A percentile compares a stretch with the other conserved stretches of the same genome.
These are phyloP conservation scores for Zalophus californianus DNA, from an alignment of 2,797 vertebrate genomes.

Conservation along the genomic window DNA sequence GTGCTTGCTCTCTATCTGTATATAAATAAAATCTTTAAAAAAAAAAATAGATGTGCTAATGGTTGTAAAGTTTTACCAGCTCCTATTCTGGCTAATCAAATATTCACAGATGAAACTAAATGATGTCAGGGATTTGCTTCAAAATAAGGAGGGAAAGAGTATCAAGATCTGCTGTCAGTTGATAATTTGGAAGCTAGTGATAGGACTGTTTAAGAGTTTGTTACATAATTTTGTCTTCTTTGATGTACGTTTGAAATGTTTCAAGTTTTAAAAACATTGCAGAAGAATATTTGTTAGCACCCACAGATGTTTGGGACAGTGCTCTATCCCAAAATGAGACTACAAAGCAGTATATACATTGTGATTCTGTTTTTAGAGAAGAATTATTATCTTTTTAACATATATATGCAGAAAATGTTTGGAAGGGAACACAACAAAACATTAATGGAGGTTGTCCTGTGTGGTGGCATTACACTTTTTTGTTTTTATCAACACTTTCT, in stretches of 20 bases:
- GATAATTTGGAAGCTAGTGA: not conserved
- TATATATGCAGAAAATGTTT: not conserved
- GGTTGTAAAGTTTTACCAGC: not conserved
- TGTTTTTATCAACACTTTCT: constrained; percentile 22
- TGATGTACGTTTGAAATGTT: not conserved
- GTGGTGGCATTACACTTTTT: not conserved
- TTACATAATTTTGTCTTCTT: not conserved
- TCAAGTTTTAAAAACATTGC: not conserved
- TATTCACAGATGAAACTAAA: not conserved
- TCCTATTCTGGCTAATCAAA: not conserved
- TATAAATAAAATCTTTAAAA: too few species aligned
- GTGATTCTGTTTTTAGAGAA: not conserved
- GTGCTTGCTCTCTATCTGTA: too few species aligned
- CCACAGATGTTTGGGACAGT: not conserved
- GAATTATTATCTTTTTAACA: not conserved
- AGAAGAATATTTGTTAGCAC: constrained; percentile 2
- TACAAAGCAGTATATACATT: not conserved
- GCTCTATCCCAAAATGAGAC: not conserved
- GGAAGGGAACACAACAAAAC: constrained; percentile 9
- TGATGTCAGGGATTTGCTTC: not conserved
- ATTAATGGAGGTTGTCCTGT: not conserved
- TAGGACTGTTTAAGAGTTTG: not conserved
- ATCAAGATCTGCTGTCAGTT: not conserved
- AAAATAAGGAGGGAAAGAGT: not conserved
- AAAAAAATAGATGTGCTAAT: not conserved